Base-by-base conservation (phyloP, 2,888 invertebrate genomes). In the Idaea straminata region DNA sequence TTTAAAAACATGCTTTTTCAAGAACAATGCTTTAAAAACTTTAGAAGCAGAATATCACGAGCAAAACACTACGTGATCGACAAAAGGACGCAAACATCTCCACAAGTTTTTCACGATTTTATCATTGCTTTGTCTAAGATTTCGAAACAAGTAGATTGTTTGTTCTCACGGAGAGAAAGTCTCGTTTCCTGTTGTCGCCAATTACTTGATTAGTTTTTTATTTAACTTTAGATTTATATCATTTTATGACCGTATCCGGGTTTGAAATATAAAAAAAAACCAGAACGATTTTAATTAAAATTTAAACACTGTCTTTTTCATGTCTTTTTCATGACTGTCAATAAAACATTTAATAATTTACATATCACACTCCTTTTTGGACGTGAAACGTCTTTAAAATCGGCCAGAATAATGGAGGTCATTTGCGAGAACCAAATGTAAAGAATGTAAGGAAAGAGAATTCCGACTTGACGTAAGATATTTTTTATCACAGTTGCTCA, bases 51-150 rank as follows among this genome's bases (percentile, higher is more conserved):
- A 13, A 7, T 13, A 47, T 7, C 47, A 47, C 7, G 47, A 47
- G 47, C 25, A 47, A 47, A 47, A 47, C 47, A 34, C 66, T 74
- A 72, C 74, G 74, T 74, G 74, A 72, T 62, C 67, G 35, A 74
- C 74, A 72, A 71, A 70, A 65, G 71, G 67, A 62, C 62, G 64
- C 62, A 64, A 63, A 66, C 68, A 66, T 72, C 70, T 71, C 67
- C 64, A 64, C 61, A 63, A 67, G 70, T 73, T 72, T 73, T 72
- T 72, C 73, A 69, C 71, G 71, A 70, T 67, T 70, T 74, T 74
- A 74, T 74, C 71, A 70, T 72, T 64, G 62, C 66, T 66, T 67
- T 69, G 70, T 68, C 62, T 66, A 62, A 69, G 59, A 72, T 69
- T 72, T 70, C 63, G 59, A 58, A 63, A 59, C 63, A 62, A 47